Evolutionary conservation across 2,888 invertebrate species (phyloP), one percentile per base, ranked within the genome.

Genomic region (Gryllus longicercus): DNA sequence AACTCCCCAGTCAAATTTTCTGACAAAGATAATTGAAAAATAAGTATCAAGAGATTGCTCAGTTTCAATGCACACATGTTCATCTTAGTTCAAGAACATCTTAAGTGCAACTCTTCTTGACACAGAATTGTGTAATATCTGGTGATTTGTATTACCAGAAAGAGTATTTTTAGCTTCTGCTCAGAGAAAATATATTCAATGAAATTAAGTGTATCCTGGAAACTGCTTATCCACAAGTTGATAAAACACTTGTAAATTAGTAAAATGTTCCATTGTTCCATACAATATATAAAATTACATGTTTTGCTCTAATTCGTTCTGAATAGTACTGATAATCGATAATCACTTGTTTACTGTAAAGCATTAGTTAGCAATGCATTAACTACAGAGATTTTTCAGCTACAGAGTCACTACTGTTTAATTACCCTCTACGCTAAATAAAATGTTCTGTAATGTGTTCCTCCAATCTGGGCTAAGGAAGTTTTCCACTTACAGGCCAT

Each of bases 211-310:
- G 38, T 8, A 38, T 38, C 38, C 5, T 8, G 38, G 5, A 38
- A 38, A 38, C 38, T 38, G 38, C 38, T 38, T 38, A 38, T 38
- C 38, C 38, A 38, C 38, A 38, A 25, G 38, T 38, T 38, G 38
- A 38, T 38, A 38, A 38, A 38, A 38, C 38, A 38, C 38, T 63
- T 63, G 14, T 63, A 63, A 63, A 12, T 63, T n/a, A 63, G 5
- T 63, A n/a, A 63, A 63, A n/a, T 63, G 63, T 63, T 63, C 63
- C 63, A 63, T 63, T 63, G 63, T 63, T 63, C n/a, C n/a, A 63
- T 63, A 63, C 12, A 63, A 63, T 63, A 63, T 63, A 63, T 18
- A 63, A 63, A 63, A 63, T 18, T 18, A 63, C 63, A 63, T 63
- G 63, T 18, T 63, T 18, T 63, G n/a, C n/a, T 63, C 63, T 63